phyloP scores from a whole-genome alignment of 2,797 vertebrate genomes.

The Sternotherus odoratus region DNA sequence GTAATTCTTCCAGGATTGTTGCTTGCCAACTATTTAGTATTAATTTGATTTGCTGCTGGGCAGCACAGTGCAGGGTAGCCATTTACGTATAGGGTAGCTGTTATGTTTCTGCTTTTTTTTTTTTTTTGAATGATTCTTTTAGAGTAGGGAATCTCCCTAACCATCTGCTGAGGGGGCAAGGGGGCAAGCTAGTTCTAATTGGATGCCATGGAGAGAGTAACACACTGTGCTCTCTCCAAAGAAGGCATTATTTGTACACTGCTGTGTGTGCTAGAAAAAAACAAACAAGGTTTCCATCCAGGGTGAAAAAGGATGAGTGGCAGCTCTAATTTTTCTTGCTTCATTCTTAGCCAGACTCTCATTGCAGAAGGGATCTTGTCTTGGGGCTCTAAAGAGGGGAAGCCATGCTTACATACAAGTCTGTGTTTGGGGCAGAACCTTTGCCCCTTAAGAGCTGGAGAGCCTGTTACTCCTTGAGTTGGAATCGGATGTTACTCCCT shows the following conservation, averaged over 20 bases:
- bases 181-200: neutral
- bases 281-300: neutral
- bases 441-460: conserved; percentile 18
- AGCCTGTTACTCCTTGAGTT: conserved; percentile 56
- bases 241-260: neutral
- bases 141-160: neutral
- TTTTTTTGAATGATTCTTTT: neutral
- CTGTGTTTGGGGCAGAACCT: conserved; percentile 11
- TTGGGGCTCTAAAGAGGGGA: neutral
- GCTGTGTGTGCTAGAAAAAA: neutral
- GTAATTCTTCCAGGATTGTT: too few relatives aligned
- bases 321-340: neutral
- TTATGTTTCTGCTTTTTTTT: neutral
- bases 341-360: neutral
- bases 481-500: conserved; percentile 68
- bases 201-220: neutral
- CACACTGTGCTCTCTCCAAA: neutral
- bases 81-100: neutral
- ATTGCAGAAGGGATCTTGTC: neutral
- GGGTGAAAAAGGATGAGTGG: neutral
- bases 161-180: neutral
- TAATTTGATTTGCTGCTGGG: neutral
- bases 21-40: neutral
- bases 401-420: neutral
- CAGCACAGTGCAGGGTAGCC: neutral